These are phyloP conservation scores for Pararge aegeria DNA, from an alignment of 1,140 invertebrate species.

Conservation along the genomic window DNA sequence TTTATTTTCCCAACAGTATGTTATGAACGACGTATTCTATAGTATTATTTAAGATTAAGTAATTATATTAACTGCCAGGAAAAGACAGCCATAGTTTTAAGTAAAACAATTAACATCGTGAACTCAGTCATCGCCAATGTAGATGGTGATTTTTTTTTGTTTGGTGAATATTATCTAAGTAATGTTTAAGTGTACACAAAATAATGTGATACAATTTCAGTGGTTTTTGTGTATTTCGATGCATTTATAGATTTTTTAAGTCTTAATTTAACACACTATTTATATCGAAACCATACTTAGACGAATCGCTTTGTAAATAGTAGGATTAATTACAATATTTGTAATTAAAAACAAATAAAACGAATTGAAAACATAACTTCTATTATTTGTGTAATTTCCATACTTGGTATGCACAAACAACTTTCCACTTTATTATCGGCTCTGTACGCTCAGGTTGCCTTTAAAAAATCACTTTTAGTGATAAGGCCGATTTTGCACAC, in stretches of 20 bases:
- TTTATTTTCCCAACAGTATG: slow-evolving; percentile 11
- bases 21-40: slow-evolving; percentile 20
- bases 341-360: slow-evolving; percentile 66
- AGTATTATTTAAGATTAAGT: slow-evolving; percentile 27
- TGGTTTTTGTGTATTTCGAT: slow-evolving; percentile 62
- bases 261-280: slow-evolving; percentile 53
- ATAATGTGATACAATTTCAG: slow-evolving; percentile 68
- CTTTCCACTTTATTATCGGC: neutral
- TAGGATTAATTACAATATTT: slow-evolving; percentile 71
- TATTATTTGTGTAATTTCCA: slow-evolving; percentile 5
- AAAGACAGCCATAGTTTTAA: slow-evolving; percentile 27
- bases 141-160: slow-evolving; percentile 11
- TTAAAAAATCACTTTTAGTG: too few relatives aligned
- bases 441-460: too few relatives aligned
- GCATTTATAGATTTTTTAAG: slow-evolving; percentile 69
- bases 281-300: slow-evolving; percentile 67
- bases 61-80: slow-evolving; percentile 22
- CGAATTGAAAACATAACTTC: slow-evolving; percentile 21
- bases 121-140: slow-evolving; percentile 5
- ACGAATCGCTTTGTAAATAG: slow-evolving; percentile 68
- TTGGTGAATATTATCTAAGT: slow-evolving; percentile 8
- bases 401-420: too few relatives aligned
- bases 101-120: slow-evolving; percentile 4
- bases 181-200: slow-evolving; percentile 50
- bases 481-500: too few relatives aligned